These are phyloP conservation scores for Chaenogobius annularis DNA, from an alignment of 2,113 vertebrate species.

Conservation along the genomic window DNA sequence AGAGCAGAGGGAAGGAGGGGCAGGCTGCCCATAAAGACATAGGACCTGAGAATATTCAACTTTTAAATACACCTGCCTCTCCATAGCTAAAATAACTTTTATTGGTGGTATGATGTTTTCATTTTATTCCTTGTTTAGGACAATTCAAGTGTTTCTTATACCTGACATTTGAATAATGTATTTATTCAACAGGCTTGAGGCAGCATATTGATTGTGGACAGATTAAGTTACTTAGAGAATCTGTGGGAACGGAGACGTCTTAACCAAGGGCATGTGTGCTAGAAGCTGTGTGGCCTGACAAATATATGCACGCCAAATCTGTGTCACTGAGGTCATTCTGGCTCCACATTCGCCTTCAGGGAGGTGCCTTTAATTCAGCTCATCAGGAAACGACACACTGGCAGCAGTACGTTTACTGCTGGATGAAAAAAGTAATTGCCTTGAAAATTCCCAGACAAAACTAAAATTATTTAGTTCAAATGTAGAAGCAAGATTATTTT, in stretches of 20 bases:
- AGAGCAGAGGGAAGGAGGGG: constrained; percentile 36
- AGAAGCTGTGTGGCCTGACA: constrained; percentile 52
- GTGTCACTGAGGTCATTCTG: constrained; percentile 58
- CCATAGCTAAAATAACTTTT: constrained; percentile 2
- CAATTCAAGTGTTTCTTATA: constrained; percentile 13
- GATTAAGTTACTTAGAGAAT: constrained; percentile 68
- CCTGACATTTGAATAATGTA: constrained; percentile 70
- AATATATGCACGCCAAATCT: constrained; percentile 54
- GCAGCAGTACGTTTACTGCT: not conserved
- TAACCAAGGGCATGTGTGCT: constrained; percentile 73
- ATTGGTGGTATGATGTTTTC: not conserved
- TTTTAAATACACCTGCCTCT: constrained; percentile 66
- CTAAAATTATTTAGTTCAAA: not conserved
- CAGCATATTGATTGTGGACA: constrained; percentile 70
- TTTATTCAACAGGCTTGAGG: constrained; percentile 69
- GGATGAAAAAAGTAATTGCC: not conserved
- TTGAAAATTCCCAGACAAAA: not conserved
- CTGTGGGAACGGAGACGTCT: constrained; percentile 65
- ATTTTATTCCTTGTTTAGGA: not conserved
- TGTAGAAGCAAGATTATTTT: not conserved
- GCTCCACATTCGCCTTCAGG: constrained; percentile 43
- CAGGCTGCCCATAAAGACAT: constrained; percentile 41
- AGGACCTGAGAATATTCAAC: constrained; percentile 52
- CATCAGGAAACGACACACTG: constrained; percentile 9
- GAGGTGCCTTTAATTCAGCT: constrained; percentile 42